Base-by-base conservation (phyloP, 2,797 vertebrate genomes). In the Tragelaphus eurycerus region DNA sequence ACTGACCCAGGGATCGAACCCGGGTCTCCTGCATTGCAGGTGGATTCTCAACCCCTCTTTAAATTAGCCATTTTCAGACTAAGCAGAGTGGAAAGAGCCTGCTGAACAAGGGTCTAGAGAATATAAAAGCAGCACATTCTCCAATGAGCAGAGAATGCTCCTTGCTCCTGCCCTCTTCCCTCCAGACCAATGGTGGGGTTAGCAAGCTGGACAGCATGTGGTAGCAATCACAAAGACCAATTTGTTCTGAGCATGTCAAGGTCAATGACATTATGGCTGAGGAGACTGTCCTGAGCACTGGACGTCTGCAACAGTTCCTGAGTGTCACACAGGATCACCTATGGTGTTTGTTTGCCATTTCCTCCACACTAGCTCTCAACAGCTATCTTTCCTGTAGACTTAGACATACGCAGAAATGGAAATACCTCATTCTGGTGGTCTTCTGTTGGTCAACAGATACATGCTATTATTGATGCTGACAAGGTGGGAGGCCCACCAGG, bases 211-310 rank as follows among this genome's bases (percentile, higher is more conserved):
- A n/a, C 38, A 81, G 96, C 97, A 97, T 97, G 95, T 97, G 97
- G 97, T 95, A 98, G 93, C 86, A 97, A 97, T 98, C 98, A 98
- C 96, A 97, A 96, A 95, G 93, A 88, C 95, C 95, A 98, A 96
- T 98, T 98, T 98, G 98, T 97, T 97, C 95, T 86, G 94, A 96
- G 94, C 92, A 96, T 93, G 97, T 98, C 97, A 98, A 98, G 97
- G 98, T 97, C 97, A 98, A 97, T 94, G 97, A 97, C 98, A 98
- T 96, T 95, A 93, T 11, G 85, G 93, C 89, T 3, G 62, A 90
- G 92, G 89, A 96, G 90, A 59, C 54, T n/a, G 16, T 93, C 67
- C 62, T 38, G 38, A 62, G 93, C 84, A 2, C 0, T 2, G 6
- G 55, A 62, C 90, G 90, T 82, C 67, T 97, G 97, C 14, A 4